Evolutionary conservation across 1,140 invertebrate species (phyloP).

Genomic region (Laupala kohalensis): DNA sequence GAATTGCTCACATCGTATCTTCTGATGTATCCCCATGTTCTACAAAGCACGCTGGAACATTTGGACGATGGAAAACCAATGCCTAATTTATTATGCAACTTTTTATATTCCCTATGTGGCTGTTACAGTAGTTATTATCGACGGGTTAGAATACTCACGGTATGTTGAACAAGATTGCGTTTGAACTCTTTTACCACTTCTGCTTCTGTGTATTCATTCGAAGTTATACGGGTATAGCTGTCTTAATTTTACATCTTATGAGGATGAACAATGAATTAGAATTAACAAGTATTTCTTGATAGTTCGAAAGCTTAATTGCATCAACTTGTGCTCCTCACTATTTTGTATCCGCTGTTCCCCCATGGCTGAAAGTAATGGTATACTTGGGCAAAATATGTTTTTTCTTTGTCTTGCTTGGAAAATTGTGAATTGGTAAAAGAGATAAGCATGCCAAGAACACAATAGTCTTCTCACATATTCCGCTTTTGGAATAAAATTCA

Average conservation of each 20-base stretch:
- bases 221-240: neutral
- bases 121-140: conserved; percentile 58
- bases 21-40: conserved; percentile 39
- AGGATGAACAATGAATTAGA: neutral
- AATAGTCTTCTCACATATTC: no score
- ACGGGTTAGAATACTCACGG: conserved; percentile 46
- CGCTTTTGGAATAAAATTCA: no score
- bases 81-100: conserved; percentile 46
- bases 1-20: conserved; percentile 49
- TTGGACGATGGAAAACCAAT: conserved; percentile 30
- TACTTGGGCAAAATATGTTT: no score
- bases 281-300: neutral
- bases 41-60: conserved; percentile 36
- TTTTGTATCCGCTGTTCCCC: neutral
- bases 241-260: neutral
- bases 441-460: no score
- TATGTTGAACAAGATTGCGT: conserved; percentile 25
- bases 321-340: neutral
- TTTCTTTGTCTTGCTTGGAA: no score
- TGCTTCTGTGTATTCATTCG: neutral
- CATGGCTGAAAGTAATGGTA: no score
- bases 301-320: neutral
- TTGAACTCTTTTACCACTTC: conserved; percentile 6
- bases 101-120: conserved; percentile 43
- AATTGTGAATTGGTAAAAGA: no score